Evolutionary conservation across 2,888 invertebrate genomes (phyloP).

Genomic region (Plagiodera versicolora): DNA sequence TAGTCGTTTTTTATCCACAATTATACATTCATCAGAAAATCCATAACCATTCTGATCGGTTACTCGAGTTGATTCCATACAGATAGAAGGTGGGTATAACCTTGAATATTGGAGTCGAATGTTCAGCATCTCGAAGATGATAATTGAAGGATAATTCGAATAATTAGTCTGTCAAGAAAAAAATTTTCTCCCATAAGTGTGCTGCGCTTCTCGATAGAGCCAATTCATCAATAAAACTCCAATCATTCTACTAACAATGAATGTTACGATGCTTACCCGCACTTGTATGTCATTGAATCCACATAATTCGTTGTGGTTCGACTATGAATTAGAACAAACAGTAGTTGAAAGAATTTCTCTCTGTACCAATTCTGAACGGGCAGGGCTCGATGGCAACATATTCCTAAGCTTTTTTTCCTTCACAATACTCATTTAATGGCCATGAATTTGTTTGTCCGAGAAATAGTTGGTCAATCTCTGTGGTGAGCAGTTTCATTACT

Average conservation of each 20-base stretch:
- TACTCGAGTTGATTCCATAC: too few species aligned
- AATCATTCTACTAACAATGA: background rate
- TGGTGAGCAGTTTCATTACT: background rate
- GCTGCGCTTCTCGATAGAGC: background rate
- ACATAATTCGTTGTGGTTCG: background rate
- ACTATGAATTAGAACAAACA: background rate
- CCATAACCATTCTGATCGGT: too few species aligned
- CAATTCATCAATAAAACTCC: background rate
- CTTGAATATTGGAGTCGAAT: too few species aligned
- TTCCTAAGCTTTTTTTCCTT: background rate
- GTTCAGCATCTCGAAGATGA: too few species aligned
- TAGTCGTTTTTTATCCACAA: too few species aligned
- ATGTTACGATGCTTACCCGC: background rate
- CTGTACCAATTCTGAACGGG: background rate
- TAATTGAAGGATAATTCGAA: too few species aligned
- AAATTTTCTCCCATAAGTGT: background rate
- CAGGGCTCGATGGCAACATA: background rate
- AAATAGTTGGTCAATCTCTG: background rate
- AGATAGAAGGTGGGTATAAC: too few species aligned
- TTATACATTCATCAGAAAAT: too few species aligned
- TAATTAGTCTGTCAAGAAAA: background rate
- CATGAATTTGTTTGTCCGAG: background rate
- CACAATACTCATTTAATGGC: background rate
- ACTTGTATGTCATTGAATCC: background rate
- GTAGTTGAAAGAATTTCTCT: background rate